Evolutionary conservation across 1,140 invertebrate species (phyloP).

Genomic region (Cepaea nemoralis): DNA sequence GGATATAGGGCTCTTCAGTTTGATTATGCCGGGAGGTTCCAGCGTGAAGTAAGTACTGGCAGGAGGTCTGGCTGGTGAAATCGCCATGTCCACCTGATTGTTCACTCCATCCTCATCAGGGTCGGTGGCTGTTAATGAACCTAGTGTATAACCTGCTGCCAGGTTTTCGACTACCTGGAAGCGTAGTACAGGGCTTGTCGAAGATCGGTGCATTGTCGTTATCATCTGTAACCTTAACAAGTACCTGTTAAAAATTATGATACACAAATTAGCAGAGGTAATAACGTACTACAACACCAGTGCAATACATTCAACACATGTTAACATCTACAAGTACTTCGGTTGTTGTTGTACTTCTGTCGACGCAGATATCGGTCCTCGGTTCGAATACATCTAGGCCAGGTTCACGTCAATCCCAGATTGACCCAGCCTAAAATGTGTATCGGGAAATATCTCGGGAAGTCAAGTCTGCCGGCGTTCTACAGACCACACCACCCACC

Average conservation of each 20-base stretch:
- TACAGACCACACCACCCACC: too few relatives aligned
- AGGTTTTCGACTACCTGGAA: background rate
- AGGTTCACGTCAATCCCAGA: too few relatives aligned
- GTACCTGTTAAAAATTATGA: background rate
- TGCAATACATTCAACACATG: too few relatives aligned
- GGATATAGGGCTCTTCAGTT: background rate
- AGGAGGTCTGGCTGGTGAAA: background rate
- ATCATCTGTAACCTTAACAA: background rate
- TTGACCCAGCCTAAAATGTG: too few relatives aligned
- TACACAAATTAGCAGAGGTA: too few relatives aligned
- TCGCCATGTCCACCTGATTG: background rate
- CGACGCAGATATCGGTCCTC: too few relatives aligned
- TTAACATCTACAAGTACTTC: too few relatives aligned
- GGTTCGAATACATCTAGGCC: too few relatives aligned
- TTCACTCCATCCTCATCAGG: background rate
- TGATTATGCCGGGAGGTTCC: background rate
- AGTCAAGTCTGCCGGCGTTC: too few relatives aligned
- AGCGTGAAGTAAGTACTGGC: background rate
- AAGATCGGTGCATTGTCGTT: background rate
- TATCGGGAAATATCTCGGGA: too few relatives aligned
- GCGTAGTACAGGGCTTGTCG: background rate
- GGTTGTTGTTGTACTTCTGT: too few relatives aligned
- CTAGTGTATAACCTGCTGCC: background rate
- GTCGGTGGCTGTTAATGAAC: background rate
- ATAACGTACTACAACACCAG: too few relatives aligned